Evolutionary conservation across 53 echinoderm and acorn worm genomes (phyloP).

Genomic region (Zoroaster sp.): DNA sequence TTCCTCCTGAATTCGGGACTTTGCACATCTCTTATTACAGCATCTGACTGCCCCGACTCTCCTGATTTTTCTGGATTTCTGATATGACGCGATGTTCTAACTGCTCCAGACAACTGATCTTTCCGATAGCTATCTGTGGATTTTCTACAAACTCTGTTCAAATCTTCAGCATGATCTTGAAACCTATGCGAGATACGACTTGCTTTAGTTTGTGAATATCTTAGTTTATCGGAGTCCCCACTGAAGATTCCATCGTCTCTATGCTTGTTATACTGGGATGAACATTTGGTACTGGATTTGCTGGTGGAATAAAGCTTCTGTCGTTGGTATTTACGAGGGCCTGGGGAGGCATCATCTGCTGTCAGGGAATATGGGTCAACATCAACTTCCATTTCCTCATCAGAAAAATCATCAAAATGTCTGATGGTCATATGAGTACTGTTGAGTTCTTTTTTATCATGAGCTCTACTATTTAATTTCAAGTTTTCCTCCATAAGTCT

Average conservation of each 20-base stretch:
- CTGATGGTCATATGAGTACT: slow-evolving; percentile 38
- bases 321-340: background rate
- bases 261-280: background rate
- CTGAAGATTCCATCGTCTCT: background rate
- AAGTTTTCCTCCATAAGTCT: background rate
- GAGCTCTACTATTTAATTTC: background rate
- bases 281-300: background rate
- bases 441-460: background rate
- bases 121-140: background rate
- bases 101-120: background rate
- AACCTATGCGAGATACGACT: background rate
- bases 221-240: background rate
- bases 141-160: background rate
- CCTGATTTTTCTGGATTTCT: background rate
- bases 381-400: slow-evolving; percentile 27
- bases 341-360: slow-evolving; percentile 37
- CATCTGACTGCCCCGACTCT: background rate
- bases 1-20: background rate
- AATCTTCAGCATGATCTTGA: background rate
- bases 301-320: background rate
- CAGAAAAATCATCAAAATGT: background rate
- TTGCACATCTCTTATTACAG: background rate
- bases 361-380: slow-evolving; percentile 42
- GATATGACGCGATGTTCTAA: background rate
- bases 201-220: background rate